Base-by-base conservation (phyloP, 1,140 invertebrate genomes). In the Melitaea cinxia region DNA sequence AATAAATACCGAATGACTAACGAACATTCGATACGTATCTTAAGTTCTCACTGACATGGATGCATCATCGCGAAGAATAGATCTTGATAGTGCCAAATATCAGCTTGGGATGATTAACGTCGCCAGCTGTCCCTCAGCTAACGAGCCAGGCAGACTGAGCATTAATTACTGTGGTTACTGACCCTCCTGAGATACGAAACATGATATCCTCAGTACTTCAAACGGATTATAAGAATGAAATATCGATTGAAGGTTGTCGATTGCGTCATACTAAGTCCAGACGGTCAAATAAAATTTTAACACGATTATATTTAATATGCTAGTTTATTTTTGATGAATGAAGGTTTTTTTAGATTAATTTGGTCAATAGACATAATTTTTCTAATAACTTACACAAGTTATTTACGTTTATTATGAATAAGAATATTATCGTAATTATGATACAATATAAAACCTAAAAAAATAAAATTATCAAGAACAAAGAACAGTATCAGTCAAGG, bases 61-160 rank as follows among this genome's bases (percentile, higher is more conserved):
- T 60, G 68, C 70, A 79, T 82, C 82, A 83, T 56, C 66, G 79
- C 75, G 64, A 49, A 71, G 72, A 80, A 84, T 84, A 84, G 76
- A 80, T 67, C 67, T 37, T 56, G 47, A 37, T 65, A 73, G 55
- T 78, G 77, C 77, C 77, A 78, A 78, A 76, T 66, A 70, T 60
- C 47, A 54, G 47, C 57, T 47, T 21, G 10, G 19, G 45, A 67
- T 77, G 72, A 77, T 60, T 77, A 72, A 72, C 60, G 63, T 60
- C 54, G 23, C 58, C 54, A 60, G 53, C 60, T 65, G 63, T 52
- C 62, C 61, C 58, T 67, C 61, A 30, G 28, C 30, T 17, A 58
- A 60, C 75, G 70, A 73, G 53, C 70, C 70, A 65, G 55, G 54
- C 35, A 33, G 39, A 49, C 15, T 60, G 54, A 56, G 59, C 60